phyloP scores from a whole-genome alignment of 1,140 invertebrate species.

The Neoseiulus cucumeris region DNA sequence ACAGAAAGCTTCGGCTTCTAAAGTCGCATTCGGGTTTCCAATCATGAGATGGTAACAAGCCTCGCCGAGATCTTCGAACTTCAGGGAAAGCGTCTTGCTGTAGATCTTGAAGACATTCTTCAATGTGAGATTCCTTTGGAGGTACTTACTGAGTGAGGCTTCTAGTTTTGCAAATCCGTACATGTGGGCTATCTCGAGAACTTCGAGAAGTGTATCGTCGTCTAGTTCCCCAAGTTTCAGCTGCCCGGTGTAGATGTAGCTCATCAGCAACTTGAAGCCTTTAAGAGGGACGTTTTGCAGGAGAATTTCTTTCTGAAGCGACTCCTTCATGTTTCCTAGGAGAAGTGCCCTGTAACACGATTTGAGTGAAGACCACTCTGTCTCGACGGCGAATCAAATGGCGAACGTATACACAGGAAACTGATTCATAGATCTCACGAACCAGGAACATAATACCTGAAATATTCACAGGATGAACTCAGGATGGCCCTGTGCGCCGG shows the following conservation, averaged over 20 bases:
- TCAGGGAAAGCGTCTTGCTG: constrained; percentile 61
- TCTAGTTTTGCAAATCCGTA: constrained; percentile 88
- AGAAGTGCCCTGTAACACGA: constrained; percentile 48
- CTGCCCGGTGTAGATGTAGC: constrained; percentile 85
- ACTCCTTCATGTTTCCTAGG: constrained; percentile 79
- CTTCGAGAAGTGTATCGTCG: constrained; percentile 65
- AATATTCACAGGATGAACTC: constrained; percentile 82
- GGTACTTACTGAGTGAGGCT: constrained; percentile 69
- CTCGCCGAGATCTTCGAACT: constrained; percentile 37
- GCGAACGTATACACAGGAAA: too few relatives aligned
- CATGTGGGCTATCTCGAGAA: constrained; percentile 69
- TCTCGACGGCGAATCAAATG: too few relatives aligned
- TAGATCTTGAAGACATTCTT: constrained; percentile 80
- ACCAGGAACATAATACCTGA: constrained; percentile 44
- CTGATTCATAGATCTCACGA: too few relatives aligned
- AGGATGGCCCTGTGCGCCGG: constrained; percentile 74
- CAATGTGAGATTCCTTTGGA: constrained; percentile 61
- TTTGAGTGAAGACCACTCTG: too few relatives aligned
- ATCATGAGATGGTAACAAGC: constrained; percentile 53
- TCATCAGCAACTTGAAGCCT: constrained; percentile 69
- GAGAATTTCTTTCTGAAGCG: constrained; percentile 55
- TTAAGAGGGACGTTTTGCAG: constrained; percentile 60
- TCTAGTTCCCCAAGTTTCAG: constrained; percentile 44
- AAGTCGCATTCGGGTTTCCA: constrained; percentile 58
- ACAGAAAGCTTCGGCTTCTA: constrained; percentile 60